Conservation (phyloP, 37 sponge, comb jelly and placozoan genomes). For the Aphrocallistes beatrix region DNA sequence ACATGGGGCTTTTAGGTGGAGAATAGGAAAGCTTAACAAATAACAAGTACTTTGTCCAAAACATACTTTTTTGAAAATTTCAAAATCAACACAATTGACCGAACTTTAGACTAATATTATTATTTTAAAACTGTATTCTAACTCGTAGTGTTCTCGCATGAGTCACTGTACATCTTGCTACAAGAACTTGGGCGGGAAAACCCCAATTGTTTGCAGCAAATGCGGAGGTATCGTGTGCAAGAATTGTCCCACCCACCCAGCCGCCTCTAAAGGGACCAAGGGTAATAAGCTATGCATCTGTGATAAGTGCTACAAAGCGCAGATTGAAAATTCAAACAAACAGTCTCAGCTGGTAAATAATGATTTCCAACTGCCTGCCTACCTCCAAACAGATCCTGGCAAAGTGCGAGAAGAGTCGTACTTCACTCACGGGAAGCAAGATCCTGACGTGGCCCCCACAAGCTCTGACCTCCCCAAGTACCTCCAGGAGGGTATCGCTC, state of each 20-base stretch:
- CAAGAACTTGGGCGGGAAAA: neutral
- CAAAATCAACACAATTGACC: too few species aligned
- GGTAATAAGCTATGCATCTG: neutral
- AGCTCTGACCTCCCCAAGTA: neutral
- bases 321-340: neutral
- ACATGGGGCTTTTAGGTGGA: too few species aligned
- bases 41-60: too few species aligned
- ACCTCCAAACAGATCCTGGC: slow-evolving; percentile 4
- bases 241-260: neutral
- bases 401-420: neutral
- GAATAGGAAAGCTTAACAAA: too few species aligned
- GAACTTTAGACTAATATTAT: too few species aligned
- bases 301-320: neutral
- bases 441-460: neutral
- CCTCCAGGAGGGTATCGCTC: neutral
- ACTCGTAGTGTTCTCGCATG: too few species aligned
- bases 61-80: too few species aligned
- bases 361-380: neutral
- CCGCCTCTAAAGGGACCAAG: neutral
- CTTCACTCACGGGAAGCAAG: slow-evolving; percentile 5
- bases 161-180: neutral
- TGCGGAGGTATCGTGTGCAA: slow-evolving; percentile 5
- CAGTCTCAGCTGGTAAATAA: neutral
- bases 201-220: neutral
- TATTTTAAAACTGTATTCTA: too few species aligned